A percentile compares a stretch with the other conserved stretches of the same genome.
Evolutionary conservation across 2,888 invertebrate species (phyloP).

Genomic region (Automeris io): DNA sequence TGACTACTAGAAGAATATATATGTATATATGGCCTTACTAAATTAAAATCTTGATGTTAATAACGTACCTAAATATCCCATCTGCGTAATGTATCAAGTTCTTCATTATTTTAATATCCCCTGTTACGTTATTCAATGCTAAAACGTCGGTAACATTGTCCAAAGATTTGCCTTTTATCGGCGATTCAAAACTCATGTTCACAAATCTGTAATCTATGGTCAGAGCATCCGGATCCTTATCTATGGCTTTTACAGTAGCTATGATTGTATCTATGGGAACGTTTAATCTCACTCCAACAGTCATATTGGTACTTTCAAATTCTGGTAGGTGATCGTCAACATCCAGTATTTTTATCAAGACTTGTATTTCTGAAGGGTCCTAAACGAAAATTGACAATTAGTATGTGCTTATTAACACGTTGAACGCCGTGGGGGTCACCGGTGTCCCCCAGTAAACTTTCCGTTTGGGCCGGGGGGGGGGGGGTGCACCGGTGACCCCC

Average conservation of each 20-base stretch:
- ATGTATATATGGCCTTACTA: too few relatives aligned
- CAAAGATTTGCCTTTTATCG: constrained; percentile 58
- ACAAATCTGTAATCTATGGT: constrained; percentile 80
- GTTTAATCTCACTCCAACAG: constrained; percentile 84
- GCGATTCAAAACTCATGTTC: constrained; percentile 76
- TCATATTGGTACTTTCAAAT: constrained; percentile 79
- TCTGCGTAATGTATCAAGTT: constrained; percentile 81
- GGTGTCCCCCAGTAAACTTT: too few relatives aligned
- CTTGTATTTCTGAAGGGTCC: constrained; percentile 82
- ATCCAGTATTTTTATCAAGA: constrained; percentile 80
- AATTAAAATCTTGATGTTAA: too few relatives aligned
- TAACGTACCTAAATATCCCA: constrained; percentile 77
- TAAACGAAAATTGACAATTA: constrained; percentile 36
- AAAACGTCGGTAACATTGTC: constrained; percentile 74
- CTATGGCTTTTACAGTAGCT: constrained; percentile 80
- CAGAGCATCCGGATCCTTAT: constrained; percentile 81
- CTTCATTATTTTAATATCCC: constrained; percentile 82
- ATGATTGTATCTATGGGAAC: constrained; percentile 84
- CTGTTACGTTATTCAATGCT: constrained; percentile 80
- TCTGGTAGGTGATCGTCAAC: constrained; percentile 85
- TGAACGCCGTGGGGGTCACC: too few relatives aligned
- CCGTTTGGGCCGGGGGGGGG: too few relatives aligned
- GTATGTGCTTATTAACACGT: not conserved
- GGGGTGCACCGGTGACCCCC: too few relatives aligned
- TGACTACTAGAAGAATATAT: too few relatives aligned